A percentile compares a stretch with the other conserved stretches of the same genome.
Evolutionary conservation across 1,140 invertebrate genomes (phyloP).

Genomic region (Drosophila melanica): DNA sequence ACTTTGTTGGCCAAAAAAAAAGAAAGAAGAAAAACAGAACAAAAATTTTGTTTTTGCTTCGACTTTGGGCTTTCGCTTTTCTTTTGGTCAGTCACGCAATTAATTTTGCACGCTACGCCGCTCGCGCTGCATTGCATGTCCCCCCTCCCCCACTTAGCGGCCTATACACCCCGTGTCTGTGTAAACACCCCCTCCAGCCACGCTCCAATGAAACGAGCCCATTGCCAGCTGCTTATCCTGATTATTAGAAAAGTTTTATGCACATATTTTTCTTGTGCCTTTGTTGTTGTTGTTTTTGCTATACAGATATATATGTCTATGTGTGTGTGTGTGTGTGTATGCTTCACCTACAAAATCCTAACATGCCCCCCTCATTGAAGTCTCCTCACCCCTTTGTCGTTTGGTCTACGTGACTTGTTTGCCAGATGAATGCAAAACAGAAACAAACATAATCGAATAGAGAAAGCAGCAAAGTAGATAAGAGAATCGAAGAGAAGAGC

Average conservation of each 20-base stretch:
- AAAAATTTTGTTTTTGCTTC: constrained; percentile 17
- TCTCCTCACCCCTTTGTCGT: constrained; percentile 16
- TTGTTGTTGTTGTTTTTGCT: constrained; percentile 18
- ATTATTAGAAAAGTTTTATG: constrained; percentile 63
- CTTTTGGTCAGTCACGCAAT: constrained; percentile 56
- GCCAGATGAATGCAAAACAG: constrained; percentile 51
- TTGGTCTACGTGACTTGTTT: constrained; percentile 50
- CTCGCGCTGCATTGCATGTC: constrained; percentile 26
- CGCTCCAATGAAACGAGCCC: constrained; percentile 21
- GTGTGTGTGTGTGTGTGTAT: constrained; percentile 14
- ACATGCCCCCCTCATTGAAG: constrained; percentile 18
- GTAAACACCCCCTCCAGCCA: neutral
- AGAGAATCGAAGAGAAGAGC: constrained; percentile 11
- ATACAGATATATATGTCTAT: neutral
- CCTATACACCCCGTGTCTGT: neutral
- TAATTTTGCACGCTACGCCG: constrained; percentile 54
- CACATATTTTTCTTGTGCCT: constrained; percentile 49
- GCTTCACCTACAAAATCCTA: constrained; percentile 34
- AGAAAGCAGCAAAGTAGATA: neutral
- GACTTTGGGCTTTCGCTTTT: constrained; percentile 52
- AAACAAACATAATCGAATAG: constrained; percentile 40
- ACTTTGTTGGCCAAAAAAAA: too few species aligned
- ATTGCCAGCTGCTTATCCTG: constrained; percentile 56
- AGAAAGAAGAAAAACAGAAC: too few species aligned
- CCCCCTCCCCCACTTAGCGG: neutral